Base-by-base conservation (phyloP, 2,797 vertebrate genomes). In the Ctenosaura bakeri region DNA sequence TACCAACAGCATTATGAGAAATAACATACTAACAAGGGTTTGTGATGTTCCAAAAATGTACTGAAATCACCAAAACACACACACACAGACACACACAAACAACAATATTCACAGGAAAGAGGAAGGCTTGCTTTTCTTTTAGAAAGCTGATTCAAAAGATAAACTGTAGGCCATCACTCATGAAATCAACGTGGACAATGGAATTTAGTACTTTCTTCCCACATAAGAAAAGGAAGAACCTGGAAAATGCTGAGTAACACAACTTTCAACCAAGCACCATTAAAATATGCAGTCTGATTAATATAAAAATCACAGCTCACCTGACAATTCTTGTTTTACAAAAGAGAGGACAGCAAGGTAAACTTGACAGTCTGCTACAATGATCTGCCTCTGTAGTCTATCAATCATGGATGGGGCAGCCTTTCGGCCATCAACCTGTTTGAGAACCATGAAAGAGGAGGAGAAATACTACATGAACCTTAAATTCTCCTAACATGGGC, bases 281-380 rank as follows among this genome's bases (percentile, higher is more conserved):
- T 35, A 78, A 86, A 26, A 12, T 90, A 88, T 52, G 20, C 87
- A 50, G 76, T 35, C 1, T 46, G 35, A 71, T 85, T 52, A 92
- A 89, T 8, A 92, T 35, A 94, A 22, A 94, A 50, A 16, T 18
- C 83, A 73, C 54, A 35, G 52, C 95, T 91, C 92, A 99, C 99
- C 98, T 95, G 99, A 99, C 93, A 99, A 97, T 93, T 99, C 99
- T 90, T 99, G 99, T 91, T 99, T 99, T 91, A 99, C 99, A 96
- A 99, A 99, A 0, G 98, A 98, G 89, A 99, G 98, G 92, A 99
- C 98, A 32, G 99, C 99, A 79, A 99, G 97, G 94, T 99, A 99
- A 93, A 99, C 99, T 92, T 99, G 99, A 95, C 99, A 99, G 95
- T 99, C 99, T 6, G 99, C 99, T 86, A 99, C 98, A 96, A 99